phyloP scores from a whole-genome alignment of 2,888 invertebrate species.

The Lepidocyrtinus sp. region DNA sequence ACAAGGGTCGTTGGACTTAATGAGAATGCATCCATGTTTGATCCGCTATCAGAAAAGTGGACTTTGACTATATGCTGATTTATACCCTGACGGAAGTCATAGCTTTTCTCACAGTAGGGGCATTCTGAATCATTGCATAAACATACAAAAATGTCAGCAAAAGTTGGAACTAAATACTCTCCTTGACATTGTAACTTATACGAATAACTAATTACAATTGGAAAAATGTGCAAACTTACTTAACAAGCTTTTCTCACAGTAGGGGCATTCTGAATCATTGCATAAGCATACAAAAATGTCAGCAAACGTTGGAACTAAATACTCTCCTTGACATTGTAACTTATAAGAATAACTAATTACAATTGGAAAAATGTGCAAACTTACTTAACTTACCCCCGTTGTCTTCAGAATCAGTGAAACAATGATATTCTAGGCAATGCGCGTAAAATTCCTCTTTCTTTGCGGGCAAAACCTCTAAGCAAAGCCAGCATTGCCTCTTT shows the following conservation, averaged over 20 bases:
- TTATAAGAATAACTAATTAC: not conserved
- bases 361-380: not conserved
- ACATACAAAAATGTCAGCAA: too few relatives aligned
- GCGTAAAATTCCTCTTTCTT: slow-evolving; percentile 41
- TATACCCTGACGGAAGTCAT: slow-evolving; percentile 53
- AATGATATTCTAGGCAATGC: slow-evolving; percentile 35
- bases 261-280: slow-evolving; percentile 37
- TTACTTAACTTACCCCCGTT: slow-evolving; percentile 24
- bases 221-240: not conserved
- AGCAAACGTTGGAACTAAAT: too few relatives aligned
- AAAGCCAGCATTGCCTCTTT: slow-evolving; percentile 50
- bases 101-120: slow-evolving; percentile 43
- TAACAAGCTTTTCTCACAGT: slow-evolving; percentile 39
- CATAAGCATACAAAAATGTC: too few relatives aligned
- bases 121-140: slow-evolving; percentile 21
- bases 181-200: not conserved
- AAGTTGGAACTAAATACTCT: not conserved
- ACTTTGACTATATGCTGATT: slow-evolving; percentile 57
- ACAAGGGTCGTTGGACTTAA: slow-evolving; percentile 31
- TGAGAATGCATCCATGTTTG: slow-evolving; percentile 21
- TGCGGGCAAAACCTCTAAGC: slow-evolving; percentile 40
- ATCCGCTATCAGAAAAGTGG: slow-evolving; percentile 42
- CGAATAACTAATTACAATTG: not conserved
- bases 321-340: not conserved
- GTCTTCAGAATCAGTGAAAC: slow-evolving; percentile 20